Base-by-base conservation (phyloP, 2,113 vertebrate species). In the Synodontis membranacea region DNA sequence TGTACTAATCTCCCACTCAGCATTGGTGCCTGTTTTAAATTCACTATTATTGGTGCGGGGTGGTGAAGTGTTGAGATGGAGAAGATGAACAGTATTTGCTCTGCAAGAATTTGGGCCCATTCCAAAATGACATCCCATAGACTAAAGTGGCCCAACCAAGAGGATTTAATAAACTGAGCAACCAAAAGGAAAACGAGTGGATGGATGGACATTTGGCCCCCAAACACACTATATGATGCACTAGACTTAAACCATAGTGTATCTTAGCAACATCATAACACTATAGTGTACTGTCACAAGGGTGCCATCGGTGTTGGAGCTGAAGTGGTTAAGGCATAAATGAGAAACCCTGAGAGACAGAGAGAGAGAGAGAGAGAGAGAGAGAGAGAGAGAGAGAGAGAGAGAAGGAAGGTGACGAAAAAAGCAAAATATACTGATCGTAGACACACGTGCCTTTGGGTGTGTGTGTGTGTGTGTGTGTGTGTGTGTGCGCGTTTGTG, bases 351-450 rank as follows among this genome's bases (percentile, higher is more conserved):
- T 11, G 37, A 72, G 68, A 39, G 34, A 70, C 34, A 70, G 66
- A 42, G 31, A 80, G 50, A 54, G 79, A 80, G 34, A 58, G 50
- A 80, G 34, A 80, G 54, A 82, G 39, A 44, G 81, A 82, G 81
- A 48, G 80, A 64, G 80, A 64, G 80, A 82, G 58, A 34, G n/a
- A 81, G 52, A 17, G 1, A 62, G 80, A 82, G 23, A 42, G 54
- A 44, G 60, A 58, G 72, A 44, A 50, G 28, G 15, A 76, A 46
- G 28, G 46, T 76, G 74, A 42, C 2, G 11, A 81, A 58, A 80
- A 58, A 54, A 60, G 52, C 0, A 37, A 25, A 25, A 60, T 14
- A 11, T 31, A 81, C 54, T 58, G 52, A 60, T 21, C 54, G 28
- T 37, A 60, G 79, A 42, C 31, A 0, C 28, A 52, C 25, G 37